Evolutionary conservation across 1,140 invertebrate genomes (phyloP).

Genomic region (Aporrectodea caliginosa): DNA sequence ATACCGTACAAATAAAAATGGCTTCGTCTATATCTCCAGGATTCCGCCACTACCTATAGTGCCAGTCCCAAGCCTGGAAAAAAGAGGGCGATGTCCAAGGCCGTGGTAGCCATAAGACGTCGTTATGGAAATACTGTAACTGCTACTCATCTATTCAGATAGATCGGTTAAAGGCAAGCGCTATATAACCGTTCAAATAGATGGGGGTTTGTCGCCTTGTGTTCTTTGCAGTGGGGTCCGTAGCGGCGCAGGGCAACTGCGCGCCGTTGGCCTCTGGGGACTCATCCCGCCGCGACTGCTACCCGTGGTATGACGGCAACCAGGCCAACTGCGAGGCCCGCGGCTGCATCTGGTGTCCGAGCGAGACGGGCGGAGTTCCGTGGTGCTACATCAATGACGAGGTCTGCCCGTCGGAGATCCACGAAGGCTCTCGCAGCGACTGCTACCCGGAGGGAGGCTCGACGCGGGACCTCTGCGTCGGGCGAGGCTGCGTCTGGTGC

Average conservation of each 20-base stretch:
- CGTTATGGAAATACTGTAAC: too few relatives aligned
- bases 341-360: conserved; percentile 7
- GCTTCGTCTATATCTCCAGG: too few relatives aligned
- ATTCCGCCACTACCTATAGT: too few relatives aligned
- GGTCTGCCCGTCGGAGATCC: conserved; percentile 10
- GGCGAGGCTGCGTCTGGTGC: conserved; percentile 29
- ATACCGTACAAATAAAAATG: too few relatives aligned
- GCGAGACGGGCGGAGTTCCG: not conserved
- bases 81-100: too few relatives aligned
- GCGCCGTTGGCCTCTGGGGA: not conserved
- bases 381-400: conserved; percentile 12
- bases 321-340: not conserved
- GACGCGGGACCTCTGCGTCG: conserved; percentile 5
- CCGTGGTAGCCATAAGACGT: too few relatives aligned
- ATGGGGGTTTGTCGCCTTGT: too few relatives aligned
- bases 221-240: not conserved
- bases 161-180: too few relatives aligned
- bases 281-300: not conserved
- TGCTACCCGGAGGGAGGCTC: conserved; percentile 40
- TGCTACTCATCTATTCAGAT: too few relatives aligned
- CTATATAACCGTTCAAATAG: too few relatives aligned
- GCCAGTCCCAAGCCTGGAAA: too few relatives aligned
- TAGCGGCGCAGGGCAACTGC: not conserved
- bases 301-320: not conserved
- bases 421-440: conserved; percentile 32